Conservation (phyloP, 2,797 vertebrate genomes). For the Rhyacichthys aspro region DNA sequence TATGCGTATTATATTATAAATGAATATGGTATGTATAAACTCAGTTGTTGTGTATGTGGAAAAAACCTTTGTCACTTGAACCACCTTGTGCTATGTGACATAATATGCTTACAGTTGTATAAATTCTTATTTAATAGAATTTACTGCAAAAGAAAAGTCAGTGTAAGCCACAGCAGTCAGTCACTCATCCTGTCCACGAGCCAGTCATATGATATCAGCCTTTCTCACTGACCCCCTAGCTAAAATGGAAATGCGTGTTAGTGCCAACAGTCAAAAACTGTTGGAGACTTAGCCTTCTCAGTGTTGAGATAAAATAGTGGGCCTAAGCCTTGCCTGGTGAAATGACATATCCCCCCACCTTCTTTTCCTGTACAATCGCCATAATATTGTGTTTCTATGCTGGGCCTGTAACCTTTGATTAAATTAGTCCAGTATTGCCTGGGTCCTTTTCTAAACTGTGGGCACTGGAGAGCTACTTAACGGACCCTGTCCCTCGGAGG, state of each 20-base stretch:
- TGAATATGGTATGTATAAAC: not conserved
- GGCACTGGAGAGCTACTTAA: constrained; percentile 79
- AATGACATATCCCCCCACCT: constrained; percentile 70
- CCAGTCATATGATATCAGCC: constrained; percentile 58
- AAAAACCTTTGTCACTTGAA: not conserved
- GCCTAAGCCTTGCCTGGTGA: constrained; percentile 76
- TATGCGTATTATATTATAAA: not conserved
- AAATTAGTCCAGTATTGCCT: constrained; percentile 79
- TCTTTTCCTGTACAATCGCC: constrained; percentile 73
- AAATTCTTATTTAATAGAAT: constrained; percentile 13
- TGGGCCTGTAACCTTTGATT: constrained; percentile 81
- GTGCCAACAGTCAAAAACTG: constrained; percentile 63
- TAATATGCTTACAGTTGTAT: constrained; percentile 19
- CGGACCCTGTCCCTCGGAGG: constrained; percentile 78
- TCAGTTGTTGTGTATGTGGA: not conserved
- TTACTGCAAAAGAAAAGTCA: constrained; percentile 30
- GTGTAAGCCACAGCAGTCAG: constrained; percentile 34
- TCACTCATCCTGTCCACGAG: constrained; percentile 50
- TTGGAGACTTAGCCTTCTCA: constrained; percentile 72
- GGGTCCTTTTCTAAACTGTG: constrained; percentile 79
- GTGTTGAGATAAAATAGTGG: constrained; percentile 76
- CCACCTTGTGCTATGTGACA: not conserved
- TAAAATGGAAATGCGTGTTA: constrained; percentile 72
- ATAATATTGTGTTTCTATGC: constrained; percentile 81
- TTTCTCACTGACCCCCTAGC: constrained; percentile 59